Conservation (phyloP, 1,140 invertebrate species). For the Drosophila ogumai region DNA sequence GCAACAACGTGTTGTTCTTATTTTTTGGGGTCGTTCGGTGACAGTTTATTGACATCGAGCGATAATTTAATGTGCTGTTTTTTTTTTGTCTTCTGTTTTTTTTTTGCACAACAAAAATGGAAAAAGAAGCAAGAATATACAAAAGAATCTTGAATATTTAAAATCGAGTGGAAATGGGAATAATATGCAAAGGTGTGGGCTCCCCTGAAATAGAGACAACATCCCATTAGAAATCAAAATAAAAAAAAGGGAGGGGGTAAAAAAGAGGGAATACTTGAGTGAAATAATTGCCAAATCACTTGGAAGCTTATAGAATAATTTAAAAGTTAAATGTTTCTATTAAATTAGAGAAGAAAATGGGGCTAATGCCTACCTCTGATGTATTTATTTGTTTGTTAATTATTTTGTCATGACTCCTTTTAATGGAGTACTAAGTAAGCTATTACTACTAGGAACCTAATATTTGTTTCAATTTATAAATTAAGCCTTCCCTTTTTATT, state of each 20-base stretch:
- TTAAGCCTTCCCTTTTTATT: not conserved
- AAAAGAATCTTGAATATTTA: conserved; percentile 26
- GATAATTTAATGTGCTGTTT: conserved; percentile 43
- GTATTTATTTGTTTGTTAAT: not conserved
- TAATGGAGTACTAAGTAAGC: not conserved
- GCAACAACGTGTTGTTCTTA: conserved; percentile 16
- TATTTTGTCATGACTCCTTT: too few species aligned
- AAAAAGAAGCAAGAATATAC: not conserved
- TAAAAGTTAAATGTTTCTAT: not conserved
- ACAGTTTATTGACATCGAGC: conserved; percentile 55
- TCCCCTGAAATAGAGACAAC: conserved; percentile 5
- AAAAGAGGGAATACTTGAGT: not conserved
- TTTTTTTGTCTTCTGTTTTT: not conserved
- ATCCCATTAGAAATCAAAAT: not conserved
- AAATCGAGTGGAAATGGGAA: conserved; percentile 16
- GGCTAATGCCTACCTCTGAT: too few species aligned
- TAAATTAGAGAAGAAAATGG: not conserved
- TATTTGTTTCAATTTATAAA: not conserved
- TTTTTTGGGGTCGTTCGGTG: conserved; percentile 43
- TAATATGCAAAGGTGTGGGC: conserved; percentile 28
- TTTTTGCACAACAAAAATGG: conserved; percentile 8
- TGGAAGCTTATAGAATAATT: not conserved
- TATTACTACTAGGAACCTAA: not conserved
- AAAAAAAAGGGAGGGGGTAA: too few species aligned
- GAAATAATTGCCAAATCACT: conserved; percentile 15